Evolutionary conservation across 2,113 vertebrate genomes (phyloP), one percentile per base, ranked within the genome.

Genomic region (Nerophis ophidion): DNA sequence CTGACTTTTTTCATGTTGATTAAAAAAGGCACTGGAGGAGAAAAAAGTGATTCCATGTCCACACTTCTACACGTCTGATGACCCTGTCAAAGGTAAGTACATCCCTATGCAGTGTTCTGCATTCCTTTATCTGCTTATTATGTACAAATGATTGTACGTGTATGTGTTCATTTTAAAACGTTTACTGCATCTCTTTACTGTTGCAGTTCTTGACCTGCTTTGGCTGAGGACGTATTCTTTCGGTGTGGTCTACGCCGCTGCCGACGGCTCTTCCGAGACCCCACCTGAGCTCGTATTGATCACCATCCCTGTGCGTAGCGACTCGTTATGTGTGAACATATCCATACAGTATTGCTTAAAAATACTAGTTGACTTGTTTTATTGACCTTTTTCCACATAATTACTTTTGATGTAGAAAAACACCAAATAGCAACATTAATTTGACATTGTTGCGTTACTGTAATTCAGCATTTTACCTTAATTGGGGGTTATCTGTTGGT

Each of bases 151-250:
- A 7, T 7, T 51, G 48, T 57, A 33, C 35, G 44, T 9, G 15
- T 48, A 9, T 57, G 4, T 13, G 53, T 46, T 45, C 7, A 50
- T 70, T 48, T 33, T 4, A 60, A n/a, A 36, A 17, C 2, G 33
- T 4, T 55, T 45, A 5, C 63, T 53, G 1, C 7, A 5, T 53
- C 7, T 53, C 10, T 64, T 60, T 61, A 11, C 16, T 14, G 0
- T 56, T 54, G 4, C 83, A 99, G 97, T 98, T 80, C 68, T 99
- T 77, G 96, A 99, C 5, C 92, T 99, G 2, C 86, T 93, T 54
- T 99, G 97, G 97, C 88, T 99, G 34, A 94, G 92, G 59, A 98
- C 97, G 0, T 98, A 85, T 0, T 93, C 93, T 76, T 99, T 99
- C 61, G 91, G 91, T 0, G 94, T 98, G 5, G 92, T 88, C 0